These are phyloP conservation scores for Drosophila setifemur DNA, from an alignment of 1,140 invertebrate genomes.

Conservation along the genomic window DNA sequence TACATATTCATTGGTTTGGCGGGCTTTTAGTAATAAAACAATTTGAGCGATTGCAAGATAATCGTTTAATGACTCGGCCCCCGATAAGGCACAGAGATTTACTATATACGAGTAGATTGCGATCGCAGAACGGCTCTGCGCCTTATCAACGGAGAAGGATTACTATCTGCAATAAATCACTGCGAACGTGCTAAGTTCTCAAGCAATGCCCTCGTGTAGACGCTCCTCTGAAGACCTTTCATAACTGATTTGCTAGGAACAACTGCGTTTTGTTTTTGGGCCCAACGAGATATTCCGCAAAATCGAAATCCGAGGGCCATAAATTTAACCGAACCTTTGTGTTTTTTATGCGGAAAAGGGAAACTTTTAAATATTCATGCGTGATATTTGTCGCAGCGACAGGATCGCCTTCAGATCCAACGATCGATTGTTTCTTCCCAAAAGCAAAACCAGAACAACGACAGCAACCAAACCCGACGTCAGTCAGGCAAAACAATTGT, in stretches of 20 bases:
- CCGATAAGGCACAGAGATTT: constrained; percentile 50
- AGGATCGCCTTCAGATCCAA: constrained; percentile 56
- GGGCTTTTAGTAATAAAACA: constrained; percentile 29
- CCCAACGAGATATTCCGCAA: constrained; percentile 15
- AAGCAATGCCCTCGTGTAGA: neutral
- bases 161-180: constrained; percentile 35
- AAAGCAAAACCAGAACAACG: constrained; percentile 24
- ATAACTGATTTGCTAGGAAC: constrained; percentile 44
- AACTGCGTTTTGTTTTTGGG: neutral
- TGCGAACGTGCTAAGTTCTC: constrained; percentile 27
- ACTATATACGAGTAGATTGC: constrained; percentile 18
- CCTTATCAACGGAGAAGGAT: constrained; percentile 23
- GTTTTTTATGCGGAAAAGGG: constrained; percentile 40
- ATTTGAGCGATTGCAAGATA: constrained; percentile 59
- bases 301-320: constrained; percentile 33
- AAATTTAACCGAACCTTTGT: constrained; percentile 55
- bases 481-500: constrained; percentile 60
- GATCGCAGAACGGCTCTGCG: constrained; percentile 1
- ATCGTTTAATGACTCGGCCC: constrained; percentile 49
- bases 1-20: constrained; percentile 5
- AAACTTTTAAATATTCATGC: constrained; percentile 75
- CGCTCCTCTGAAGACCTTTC: constrained; percentile 22
- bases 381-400: constrained; percentile 77
- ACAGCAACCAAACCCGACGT: constrained; percentile 32
- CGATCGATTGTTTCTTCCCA: constrained; percentile 70